phyloP scores from a whole-genome alignment of 2,797 vertebrate genomes.

The Phataginus tricuspis region DNA sequence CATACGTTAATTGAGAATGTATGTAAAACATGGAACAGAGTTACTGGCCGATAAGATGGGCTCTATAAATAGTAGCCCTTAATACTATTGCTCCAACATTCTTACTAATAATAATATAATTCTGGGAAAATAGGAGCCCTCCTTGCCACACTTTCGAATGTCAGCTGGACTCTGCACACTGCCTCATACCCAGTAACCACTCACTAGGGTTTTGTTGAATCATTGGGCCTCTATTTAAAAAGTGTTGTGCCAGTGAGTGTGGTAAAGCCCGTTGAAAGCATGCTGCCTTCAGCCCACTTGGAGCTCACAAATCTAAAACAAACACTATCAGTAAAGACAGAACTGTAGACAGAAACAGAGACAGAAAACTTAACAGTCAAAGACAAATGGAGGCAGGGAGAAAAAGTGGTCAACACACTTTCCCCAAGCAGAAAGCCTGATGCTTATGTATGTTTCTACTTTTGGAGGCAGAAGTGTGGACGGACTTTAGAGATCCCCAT shows the following conservation, averaged over 20 bases:
- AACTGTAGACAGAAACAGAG: background rate
- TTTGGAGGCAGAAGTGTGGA: background rate
- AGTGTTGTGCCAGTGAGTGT: slow-evolving; percentile 32
- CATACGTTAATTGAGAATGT: background rate
- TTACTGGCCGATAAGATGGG: no score
- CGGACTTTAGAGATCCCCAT: background rate
- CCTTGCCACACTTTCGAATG: background rate
- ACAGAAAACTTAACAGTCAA: background rate
- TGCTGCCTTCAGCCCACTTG: background rate
- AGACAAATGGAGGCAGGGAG: background rate
- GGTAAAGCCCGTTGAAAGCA: background rate
- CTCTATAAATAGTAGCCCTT: background rate
- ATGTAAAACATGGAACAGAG: background rate
- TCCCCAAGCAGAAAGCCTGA: background rate
- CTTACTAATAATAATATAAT: background rate
- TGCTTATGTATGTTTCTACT: background rate
- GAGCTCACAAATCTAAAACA: slow-evolving; percentile 57
- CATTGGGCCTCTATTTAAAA: background rate
- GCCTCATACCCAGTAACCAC: background rate
- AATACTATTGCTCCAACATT: background rate
- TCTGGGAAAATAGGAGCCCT: background rate
- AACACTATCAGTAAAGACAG: slow-evolving; percentile 30
- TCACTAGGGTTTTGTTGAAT: background rate
- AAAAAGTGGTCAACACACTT: background rate
- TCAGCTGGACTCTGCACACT: no score